These are phyloP conservation scores for Cossypha polioptera DNA, from an alignment of 2,797 vertebrate species.

Conservation along the genomic window DNA sequence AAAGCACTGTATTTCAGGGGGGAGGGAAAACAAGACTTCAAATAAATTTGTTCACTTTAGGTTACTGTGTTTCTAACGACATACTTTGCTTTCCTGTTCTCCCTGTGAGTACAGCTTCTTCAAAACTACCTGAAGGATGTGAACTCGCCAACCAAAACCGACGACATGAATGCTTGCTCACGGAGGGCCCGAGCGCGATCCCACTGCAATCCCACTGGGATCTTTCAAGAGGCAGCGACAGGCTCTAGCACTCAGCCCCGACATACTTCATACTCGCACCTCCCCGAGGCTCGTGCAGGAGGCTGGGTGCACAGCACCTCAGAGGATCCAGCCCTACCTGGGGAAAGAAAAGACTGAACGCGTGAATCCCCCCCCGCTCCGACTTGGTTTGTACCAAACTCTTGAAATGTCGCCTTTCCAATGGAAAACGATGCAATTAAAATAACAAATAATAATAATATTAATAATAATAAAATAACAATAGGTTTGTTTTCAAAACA, in stretches of 20 bases:
- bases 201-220: background rate
- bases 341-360: constrained; percentile 59
- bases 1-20: constrained; percentile 39
- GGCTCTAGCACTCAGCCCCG: background rate
- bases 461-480: constrained; percentile 62
- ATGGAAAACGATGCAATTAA: constrained; percentile 69
- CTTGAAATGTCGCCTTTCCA: constrained; percentile 67
- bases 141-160: background rate
- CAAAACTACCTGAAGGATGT: constrained; percentile 48
- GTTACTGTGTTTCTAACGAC: constrained; percentile 25
- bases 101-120: constrained; percentile 30
- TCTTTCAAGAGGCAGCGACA: background rate
- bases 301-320: constrained; percentile 57
- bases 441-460: constrained; percentile 72
- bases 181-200: background rate
- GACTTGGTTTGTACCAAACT: constrained; percentile 76
- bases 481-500: constrained; percentile 68
- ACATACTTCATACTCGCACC: background rate
- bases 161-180: background rate
- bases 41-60: constrained; percentile 53
- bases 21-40: constrained; percentile 30
- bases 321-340: constrained; percentile 41
- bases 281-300: background rate
- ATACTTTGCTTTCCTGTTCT: constrained; percentile 47
- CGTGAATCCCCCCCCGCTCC: background rate